Evolutionary conservation across 2,113 vertebrate genomes (phyloP).

Genomic region (Zingel zingel): DNA sequence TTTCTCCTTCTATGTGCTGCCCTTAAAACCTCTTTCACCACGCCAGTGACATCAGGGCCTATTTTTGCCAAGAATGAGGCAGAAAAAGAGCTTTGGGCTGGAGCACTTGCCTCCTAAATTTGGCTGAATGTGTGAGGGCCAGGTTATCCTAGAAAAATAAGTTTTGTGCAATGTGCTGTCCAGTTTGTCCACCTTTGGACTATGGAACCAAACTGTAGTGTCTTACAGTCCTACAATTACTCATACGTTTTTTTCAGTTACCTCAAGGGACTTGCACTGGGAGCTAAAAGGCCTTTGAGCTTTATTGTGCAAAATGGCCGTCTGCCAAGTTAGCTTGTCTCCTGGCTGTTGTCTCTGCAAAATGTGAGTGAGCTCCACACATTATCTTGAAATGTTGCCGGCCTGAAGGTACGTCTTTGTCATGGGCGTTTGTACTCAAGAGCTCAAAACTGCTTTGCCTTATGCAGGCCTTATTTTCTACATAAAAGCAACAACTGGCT

Average conservation of each 20-base stretch:
- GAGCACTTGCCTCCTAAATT: slow-evolving; percentile 2
- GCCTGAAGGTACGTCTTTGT: slow-evolving; percentile 47
- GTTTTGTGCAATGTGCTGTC: background rate
- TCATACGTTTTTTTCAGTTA: slow-evolving; percentile 8
- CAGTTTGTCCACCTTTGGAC: background rate
- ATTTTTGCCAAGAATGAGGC: slow-evolving; percentile 16
- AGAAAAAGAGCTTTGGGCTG: background rate
- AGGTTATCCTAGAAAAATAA: background rate
- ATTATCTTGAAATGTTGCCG: slow-evolving; percentile 38
- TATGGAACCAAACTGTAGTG: background rate
- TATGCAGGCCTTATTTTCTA: slow-evolving; percentile 27
- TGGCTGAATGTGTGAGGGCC: background rate
- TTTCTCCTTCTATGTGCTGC: slow-evolving; percentile 1
- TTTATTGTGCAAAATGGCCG: slow-evolving; percentile 19
- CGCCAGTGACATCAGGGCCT: background rate
- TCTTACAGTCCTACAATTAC: slow-evolving; percentile 18
- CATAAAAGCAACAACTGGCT: slow-evolving; percentile 38
- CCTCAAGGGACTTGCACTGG: background rate
- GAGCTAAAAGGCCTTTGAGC: slow-evolving; percentile 21
- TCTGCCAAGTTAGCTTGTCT: slow-evolving; percentile 43
- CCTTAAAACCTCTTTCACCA: slow-evolving; percentile 2
- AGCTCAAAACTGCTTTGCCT: slow-evolving; percentile 16
- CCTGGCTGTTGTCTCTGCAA: slow-evolving; percentile 50
- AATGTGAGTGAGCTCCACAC: slow-evolving; percentile 38
- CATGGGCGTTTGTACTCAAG: slow-evolving; percentile 46